phyloP scores from a whole-genome alignment of 92 coral and sea anemone genomes.

The Parazoanthus atlanticus region DNA sequence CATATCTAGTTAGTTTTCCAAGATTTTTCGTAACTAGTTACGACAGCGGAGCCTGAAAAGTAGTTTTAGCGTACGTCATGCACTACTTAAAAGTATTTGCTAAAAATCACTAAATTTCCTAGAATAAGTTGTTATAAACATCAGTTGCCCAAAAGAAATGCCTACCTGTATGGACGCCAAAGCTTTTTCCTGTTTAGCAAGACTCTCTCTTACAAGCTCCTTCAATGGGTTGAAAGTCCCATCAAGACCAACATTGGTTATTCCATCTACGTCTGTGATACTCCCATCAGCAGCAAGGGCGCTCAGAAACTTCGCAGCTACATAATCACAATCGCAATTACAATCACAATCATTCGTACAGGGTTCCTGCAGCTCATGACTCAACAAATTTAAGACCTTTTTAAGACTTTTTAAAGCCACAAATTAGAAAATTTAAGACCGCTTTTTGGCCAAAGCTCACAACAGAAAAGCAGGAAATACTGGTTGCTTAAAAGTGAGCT shows the following conservation, averaged over 20 bases:
- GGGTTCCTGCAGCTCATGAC: no score
- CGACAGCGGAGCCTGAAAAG: background rate
- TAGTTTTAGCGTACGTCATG: background rate
- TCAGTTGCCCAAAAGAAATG: background rate
- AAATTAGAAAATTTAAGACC: no score
- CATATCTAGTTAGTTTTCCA: no score
- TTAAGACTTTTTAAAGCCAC: no score
- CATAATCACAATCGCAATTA: background rate
- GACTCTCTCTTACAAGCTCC: constrained; percentile 73
- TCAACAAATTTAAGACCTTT: no score
- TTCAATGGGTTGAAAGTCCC: constrained; percentile 77
- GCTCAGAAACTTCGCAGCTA: constrained; percentile 93
- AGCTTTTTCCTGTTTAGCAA: constrained; percentile 80
- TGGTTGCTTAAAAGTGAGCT: no score
- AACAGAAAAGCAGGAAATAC: no score
- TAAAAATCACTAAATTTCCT: background rate
- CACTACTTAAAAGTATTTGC: no score
- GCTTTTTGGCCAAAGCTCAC: no score
- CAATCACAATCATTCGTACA: background rate
- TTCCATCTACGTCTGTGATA: constrained; percentile 83
- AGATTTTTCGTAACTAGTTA: no score
- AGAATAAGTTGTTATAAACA: background rate
- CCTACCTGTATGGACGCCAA: constrained; percentile 82
- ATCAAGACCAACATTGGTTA: constrained; percentile 78
- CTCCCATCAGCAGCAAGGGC: constrained; percentile 98